These are phyloP conservation scores for Plemyria rubiginata DNA, from an alignment of 2,888 invertebrate species.

Conservation along the genomic window DNA sequence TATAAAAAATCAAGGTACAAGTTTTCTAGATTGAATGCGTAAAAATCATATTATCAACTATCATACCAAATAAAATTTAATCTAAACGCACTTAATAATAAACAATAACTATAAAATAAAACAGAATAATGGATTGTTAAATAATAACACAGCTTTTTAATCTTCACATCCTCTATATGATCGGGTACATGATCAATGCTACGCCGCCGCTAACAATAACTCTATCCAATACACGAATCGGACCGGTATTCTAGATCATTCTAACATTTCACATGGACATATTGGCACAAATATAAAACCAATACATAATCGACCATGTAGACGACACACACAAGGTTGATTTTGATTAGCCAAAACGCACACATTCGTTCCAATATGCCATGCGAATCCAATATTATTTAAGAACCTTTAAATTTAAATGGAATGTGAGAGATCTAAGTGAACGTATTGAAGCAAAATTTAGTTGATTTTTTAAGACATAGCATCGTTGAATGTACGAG, in stretches of 20 bases:
- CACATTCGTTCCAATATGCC: conserved; percentile 14
- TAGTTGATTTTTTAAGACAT: conserved; percentile 59
- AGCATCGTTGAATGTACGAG: conserved; percentile 78
- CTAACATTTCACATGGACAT: conserved; percentile 15
- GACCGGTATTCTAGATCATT: conserved; percentile 20
- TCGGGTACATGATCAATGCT: conserved; percentile 74
- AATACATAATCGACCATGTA: conserved; percentile 30
- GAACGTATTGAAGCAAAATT: conserved; percentile 52
- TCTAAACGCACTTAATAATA: conserved; percentile 82
- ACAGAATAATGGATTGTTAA: conserved; percentile 83
- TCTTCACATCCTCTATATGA: conserved; percentile 71
- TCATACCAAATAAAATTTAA: conserved; percentile 82
- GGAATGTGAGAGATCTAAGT: conserved; percentile 75
- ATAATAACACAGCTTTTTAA: conserved; percentile 82
- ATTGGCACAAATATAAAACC: conserved; percentile 13
- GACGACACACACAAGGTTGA: conserved; percentile 4
- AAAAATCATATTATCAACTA: conserved; percentile 74
- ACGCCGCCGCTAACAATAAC: conserved; percentile 54
- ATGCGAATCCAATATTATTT: conserved; percentile 58
- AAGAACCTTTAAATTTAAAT: conserved; percentile 71
- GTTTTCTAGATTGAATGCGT: conserved; percentile 74
- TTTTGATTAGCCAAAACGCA: conserved; percentile 4
- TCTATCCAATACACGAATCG: conserved; percentile 28
- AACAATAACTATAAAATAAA: conserved; percentile 84
- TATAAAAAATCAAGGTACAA: conserved; percentile 83